phyloP scores from a whole-genome alignment of 2,113 vertebrate genomes.

The Odocoileus virginianus region DNA sequence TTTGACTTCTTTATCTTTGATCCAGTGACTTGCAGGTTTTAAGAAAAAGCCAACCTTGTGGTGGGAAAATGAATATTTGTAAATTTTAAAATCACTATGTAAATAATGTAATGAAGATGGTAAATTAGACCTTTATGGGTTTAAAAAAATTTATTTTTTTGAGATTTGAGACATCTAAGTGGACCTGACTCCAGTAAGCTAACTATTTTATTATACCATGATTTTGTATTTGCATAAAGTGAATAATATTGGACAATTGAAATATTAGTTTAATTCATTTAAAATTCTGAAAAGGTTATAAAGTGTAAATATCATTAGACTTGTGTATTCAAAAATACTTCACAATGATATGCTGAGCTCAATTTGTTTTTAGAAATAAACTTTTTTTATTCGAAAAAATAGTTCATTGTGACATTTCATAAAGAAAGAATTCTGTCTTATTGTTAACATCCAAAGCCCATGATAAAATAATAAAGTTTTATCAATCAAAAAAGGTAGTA shows the following conservation, averaged over 20 bases:
- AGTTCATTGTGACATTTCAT: neutral
- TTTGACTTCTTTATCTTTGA: neutral
- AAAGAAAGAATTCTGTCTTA: neutral
- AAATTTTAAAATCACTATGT: neutral
- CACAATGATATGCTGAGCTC: neutral
- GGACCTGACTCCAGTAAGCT: neutral
- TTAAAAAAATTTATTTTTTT: neutral
- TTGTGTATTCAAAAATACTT: neutral
- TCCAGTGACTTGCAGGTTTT: neutral
- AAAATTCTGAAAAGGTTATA: neutral
- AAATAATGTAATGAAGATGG: neutral
- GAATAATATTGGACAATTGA: neutral
- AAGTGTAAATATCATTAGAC: neutral
- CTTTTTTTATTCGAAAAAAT: neutral
- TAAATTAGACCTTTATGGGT: neutral
- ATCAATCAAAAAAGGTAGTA: neutral
- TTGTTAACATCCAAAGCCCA: neutral
- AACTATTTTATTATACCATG: neutral
- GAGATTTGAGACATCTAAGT: neutral
- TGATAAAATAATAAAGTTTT: neutral
- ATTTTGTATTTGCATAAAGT: neutral
- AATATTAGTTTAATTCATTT: neutral
- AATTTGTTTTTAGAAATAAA: constrained; percentile 19
- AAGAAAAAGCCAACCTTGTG: neutral
- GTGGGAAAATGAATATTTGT: neutral